These are phyloP conservation scores for Pseudolaguvia tuberculata DNA, from an alignment of 2,113 vertebrate species.

Conservation along the genomic window DNA sequence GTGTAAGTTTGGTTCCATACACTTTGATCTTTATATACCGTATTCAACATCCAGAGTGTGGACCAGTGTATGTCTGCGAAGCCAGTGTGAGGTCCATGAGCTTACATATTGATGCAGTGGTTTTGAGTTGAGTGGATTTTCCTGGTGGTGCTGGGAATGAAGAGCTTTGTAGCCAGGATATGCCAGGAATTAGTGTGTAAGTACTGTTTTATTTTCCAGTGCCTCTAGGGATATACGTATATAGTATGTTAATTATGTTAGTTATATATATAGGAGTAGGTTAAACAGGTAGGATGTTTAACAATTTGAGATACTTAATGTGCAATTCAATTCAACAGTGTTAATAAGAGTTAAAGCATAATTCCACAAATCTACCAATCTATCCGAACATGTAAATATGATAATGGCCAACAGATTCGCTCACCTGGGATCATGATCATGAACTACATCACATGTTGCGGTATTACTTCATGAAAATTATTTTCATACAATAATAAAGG, in stretches of 20 bases:
- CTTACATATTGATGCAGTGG: constrained; percentile 9
- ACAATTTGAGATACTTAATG: no score
- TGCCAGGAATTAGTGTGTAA: constrained; percentile 7
- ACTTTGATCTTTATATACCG: not conserved
- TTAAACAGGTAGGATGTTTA: no score
- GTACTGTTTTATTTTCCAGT: not conserved
- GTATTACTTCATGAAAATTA: not conserved
- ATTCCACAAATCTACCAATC: not conserved
- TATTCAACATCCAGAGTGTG: not conserved
- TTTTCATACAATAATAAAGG: no score
- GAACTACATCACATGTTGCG: not conserved
- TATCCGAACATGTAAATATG: not conserved
- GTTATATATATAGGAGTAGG: not conserved
- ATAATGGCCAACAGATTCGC: not conserved
- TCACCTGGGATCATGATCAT: not conserved
- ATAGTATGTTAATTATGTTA: constrained; percentile 4
- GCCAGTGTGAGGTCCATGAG: not conserved
- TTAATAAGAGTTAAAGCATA: no score
- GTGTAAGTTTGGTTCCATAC: constrained; percentile 45
- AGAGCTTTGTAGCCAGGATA: constrained; percentile 25
- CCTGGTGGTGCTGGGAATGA: constrained; percentile 16
- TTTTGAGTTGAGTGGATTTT: constrained; percentile 6
- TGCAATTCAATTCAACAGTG: no score
- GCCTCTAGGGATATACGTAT: not conserved
- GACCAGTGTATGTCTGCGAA: not conserved